Conservation (phyloP, 2,113 vertebrate species). For the Platysteira castanea region DNA sequence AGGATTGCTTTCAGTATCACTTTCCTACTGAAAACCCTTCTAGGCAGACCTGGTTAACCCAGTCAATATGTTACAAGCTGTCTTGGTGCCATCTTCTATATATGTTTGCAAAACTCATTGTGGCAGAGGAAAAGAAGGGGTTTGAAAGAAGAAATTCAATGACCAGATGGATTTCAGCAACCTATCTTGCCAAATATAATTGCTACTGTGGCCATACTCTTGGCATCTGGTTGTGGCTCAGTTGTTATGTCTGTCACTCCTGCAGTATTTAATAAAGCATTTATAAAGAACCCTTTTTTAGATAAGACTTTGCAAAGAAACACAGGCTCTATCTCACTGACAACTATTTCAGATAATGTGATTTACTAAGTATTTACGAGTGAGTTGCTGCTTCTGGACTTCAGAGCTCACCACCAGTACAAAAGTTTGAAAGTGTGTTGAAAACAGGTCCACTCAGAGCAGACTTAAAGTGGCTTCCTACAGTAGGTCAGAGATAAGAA, state of each 20-base stretch:
- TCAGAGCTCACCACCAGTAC: neutral
- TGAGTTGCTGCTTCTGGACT: neutral
- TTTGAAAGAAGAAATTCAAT: conserved; percentile 11
- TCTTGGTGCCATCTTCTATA: neutral
- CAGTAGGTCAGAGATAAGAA: conserved; percentile 26
- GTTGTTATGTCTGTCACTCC: neutral
- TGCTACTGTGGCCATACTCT: neutral
- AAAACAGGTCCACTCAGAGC: neutral
- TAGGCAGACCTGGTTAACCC: conserved; percentile 20
- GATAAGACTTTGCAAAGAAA: neutral
- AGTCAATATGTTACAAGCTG: conserved; percentile 4
- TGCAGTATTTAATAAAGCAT: neutral
- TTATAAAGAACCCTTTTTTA: neutral
- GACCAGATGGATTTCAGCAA: neutral
- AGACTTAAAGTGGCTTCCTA: neutral
- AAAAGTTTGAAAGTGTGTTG: neutral
- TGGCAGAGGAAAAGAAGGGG: neutral
- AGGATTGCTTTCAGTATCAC: conserved; percentile 1
- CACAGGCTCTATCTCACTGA: neutral
- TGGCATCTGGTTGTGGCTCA: neutral
- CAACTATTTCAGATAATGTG: neutral
- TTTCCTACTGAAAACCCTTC: conserved; percentile 28
- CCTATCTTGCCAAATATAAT: neutral
- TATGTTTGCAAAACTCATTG: conserved; percentile 27
- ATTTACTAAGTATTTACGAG: neutral